These are phyloP conservation scores for Lepilemur septentrionalis DNA, from an alignment of 2,797 vertebrate species.

Conservation along the genomic window DNA sequence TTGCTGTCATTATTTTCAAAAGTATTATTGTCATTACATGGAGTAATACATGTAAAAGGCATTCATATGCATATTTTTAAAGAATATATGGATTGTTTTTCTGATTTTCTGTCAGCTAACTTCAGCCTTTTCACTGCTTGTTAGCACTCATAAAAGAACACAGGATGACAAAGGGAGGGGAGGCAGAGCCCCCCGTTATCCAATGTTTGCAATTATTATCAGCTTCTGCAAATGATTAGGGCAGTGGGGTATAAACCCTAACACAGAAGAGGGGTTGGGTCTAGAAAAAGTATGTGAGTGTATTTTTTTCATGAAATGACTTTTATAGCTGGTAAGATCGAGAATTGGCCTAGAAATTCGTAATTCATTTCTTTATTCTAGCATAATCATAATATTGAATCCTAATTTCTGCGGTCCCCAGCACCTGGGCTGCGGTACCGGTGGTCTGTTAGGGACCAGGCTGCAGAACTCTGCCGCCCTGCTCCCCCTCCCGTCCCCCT, in stretches of 20 bases:
- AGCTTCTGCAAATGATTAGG: not conserved
- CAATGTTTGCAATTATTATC: not conserved
- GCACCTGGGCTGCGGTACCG: no score
- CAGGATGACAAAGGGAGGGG: not conserved
- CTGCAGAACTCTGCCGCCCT: no score
- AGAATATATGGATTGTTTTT: constrained; percentile 57
- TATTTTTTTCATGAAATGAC: constrained; percentile 38
- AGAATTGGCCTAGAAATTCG: not conserved
- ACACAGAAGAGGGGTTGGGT: not conserved
- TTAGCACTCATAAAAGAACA: not conserved
- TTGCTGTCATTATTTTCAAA: not conserved
- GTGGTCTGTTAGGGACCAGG: no score
- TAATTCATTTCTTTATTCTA: not conserved
- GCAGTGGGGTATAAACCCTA: not conserved
- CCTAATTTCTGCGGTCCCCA: not conserved
- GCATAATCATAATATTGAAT: not conserved
- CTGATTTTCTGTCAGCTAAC: not conserved
- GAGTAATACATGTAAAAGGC: not conserved
- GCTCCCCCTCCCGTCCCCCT: no score
- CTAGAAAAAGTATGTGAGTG: not conserved
- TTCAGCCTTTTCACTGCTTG: not conserved
- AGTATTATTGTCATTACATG: not conserved
- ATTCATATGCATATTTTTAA: not conserved
- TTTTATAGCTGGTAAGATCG: not conserved
- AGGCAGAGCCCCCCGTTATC: not conserved